Base-by-base conservation (phyloP, 1,140 invertebrate genomes). In the Pentalonia nigronervosa region DNA sequence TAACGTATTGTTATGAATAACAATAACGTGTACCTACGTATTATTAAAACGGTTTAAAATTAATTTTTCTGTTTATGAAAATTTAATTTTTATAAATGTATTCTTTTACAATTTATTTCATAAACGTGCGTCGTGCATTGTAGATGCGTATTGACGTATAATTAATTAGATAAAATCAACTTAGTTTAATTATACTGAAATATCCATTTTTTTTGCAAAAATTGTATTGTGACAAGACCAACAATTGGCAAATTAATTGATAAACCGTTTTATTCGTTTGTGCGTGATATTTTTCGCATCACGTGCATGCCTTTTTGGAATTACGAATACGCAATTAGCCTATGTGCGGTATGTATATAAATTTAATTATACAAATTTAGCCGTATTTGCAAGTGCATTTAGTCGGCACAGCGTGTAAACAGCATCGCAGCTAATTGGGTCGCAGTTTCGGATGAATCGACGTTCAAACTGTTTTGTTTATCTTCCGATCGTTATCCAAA, bases 321-420 rank as follows among this genome's bases (percentile, higher is more conserved):
- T 89, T 41, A 34, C 88, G 2, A 56, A 67, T n/a, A 48, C 89
- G 53, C 88, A 90, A 90, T 90, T 90, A 90, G 88, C 36, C 88
- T 20, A 45, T 60, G 36, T 30, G 53, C 53, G 88, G 34, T 48
- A 11, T 36, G 87, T 60, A 60, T 30, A 60, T 60, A 90, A 90
- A 90, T 81, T 81, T n/a, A 81, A 91, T 91, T 92, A 92, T 41
- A 92, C 45, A 92, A 81, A 92, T 92, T 92, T 83, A 92, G n/a
- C 47, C 21, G 67, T 83, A 36, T 92, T 92, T 83, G 17, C 67
- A 20, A 83, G 41, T 83, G 83, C 17, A 36, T 92, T 92, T 50
- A 83, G 48, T 47, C 67, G 25, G 20, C n/a, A 91, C 90, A 67
- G 25, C 41, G 56, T 67, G 9, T 67, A 76, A 91, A 76, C 90